These are phyloP conservation scores for Elaphurus davidianus DNA, from an alignment of 2,113 vertebrate species.

Conservation along the genomic window DNA sequence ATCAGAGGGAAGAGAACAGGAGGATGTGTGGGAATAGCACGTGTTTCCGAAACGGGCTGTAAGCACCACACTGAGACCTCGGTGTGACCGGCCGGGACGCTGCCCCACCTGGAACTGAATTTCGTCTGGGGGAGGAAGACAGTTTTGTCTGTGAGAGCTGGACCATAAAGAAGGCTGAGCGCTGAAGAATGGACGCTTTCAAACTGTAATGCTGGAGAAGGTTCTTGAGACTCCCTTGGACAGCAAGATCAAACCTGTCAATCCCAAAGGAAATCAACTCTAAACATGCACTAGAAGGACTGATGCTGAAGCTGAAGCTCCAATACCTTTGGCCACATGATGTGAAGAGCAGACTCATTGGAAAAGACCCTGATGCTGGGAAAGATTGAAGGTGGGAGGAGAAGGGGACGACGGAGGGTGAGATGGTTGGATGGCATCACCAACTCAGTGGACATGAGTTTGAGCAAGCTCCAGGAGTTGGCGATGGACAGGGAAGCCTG, in stretches of 20 bases:
- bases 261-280: background rate
- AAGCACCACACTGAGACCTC: background rate
- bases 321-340: background rate
- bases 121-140: background rate
- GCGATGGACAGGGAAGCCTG: background rate
- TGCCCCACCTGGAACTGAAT: accelerated
- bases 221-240: background rate
- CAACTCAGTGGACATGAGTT: accelerated
- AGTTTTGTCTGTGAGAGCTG: background rate
- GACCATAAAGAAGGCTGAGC: background rate
- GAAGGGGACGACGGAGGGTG: background rate
- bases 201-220: background rate
- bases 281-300: background rate
- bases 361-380: background rate
- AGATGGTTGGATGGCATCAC: accelerated
- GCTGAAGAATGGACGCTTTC: background rate
- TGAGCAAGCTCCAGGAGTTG: background rate
- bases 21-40: accelerated
- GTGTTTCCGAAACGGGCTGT: accelerated
- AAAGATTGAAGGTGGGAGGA: background rate
- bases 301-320: background rate
- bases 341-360: background rate
- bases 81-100: accelerated
- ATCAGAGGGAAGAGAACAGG: accelerated
- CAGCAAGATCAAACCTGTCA: accelerated